These are phyloP conservation scores for Crotalus horridus DNA, from an alignment of 2,113 vertebrate genomes.

Conservation along the genomic window DNA sequence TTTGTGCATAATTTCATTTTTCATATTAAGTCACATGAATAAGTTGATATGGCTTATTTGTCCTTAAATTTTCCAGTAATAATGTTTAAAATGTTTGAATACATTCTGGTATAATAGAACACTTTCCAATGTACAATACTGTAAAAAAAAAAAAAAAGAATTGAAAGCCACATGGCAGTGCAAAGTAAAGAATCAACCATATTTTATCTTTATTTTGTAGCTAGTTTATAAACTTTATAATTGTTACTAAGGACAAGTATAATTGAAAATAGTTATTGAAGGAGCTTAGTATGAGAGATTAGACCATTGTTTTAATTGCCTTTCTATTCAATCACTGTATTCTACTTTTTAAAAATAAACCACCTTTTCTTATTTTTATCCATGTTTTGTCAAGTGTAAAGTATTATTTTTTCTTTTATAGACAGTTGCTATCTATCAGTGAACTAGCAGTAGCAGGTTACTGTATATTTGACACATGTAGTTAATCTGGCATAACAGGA, in stretches of 20 bases:
- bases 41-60: not conserved
- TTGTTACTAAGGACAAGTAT: not conserved
- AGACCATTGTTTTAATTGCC: not conserved
- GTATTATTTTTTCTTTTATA: not conserved
- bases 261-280: not conserved
- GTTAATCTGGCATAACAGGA: not conserved
- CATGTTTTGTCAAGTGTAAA: not conserved
- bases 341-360: not conserved
- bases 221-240: slow-evolving; percentile 6
- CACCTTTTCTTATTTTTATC: not conserved
- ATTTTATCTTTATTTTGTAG: not conserved
- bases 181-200: not conserved
- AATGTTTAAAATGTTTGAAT: not conserved
- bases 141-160: not conserved
- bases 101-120: not conserved
- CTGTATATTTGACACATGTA: not conserved
- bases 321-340: no score
- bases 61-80: not conserved
- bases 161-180: not conserved
- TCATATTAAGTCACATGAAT: not conserved
- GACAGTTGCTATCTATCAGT: not conserved
- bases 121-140: not conserved
- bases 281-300: not conserved
- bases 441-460: not conserved
- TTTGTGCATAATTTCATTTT: not conserved